Evolutionary conservation across 2,797 vertebrate genomes (phyloP).

Genomic region (Pampus argenteus): DNA sequence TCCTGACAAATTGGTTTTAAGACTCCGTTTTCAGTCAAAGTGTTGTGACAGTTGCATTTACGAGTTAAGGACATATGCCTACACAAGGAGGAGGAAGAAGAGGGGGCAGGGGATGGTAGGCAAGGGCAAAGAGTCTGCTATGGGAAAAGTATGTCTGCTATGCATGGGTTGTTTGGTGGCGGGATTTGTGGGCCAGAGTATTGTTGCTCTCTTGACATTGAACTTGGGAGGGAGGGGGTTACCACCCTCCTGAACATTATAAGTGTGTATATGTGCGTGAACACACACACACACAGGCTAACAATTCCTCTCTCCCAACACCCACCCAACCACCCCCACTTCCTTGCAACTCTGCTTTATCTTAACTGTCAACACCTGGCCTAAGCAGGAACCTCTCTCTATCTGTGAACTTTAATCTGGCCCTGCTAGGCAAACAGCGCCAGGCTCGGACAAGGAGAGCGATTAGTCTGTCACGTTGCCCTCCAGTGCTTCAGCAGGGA

Average conservation of each 20-base stretch:
- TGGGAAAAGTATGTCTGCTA: conserved; percentile 83
- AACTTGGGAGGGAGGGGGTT: conserved; percentile 74
- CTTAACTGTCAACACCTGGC: conserved; percentile 87
- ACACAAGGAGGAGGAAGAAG: conserved; percentile 38
- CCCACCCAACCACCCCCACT: conserved; percentile 70
- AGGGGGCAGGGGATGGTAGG: conserved; percentile 50
- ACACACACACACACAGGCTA: conserved; percentile 69
- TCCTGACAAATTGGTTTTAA: conserved; percentile 12
- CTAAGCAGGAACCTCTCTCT: conserved; percentile 82
- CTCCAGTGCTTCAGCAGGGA: conserved; percentile 61
- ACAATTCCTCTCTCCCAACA: conserved; percentile 63
- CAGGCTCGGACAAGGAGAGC: conserved; percentile 76
- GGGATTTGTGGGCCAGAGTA: conserved; percentile 77
- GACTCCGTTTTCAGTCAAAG: conserved; percentile 27
- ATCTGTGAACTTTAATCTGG: conserved; percentile 86
- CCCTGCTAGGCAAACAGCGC: conserved; percentile 82
- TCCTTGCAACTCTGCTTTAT: conserved; percentile 78
- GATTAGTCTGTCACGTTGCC: conserved; percentile 72
- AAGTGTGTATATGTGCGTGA: conserved; percentile 52
- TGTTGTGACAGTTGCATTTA: conserved; percentile 63
- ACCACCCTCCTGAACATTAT: conserved; percentile 58
- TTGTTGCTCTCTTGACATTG: conserved; percentile 84
- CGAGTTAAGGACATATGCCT: conserved; percentile 66
- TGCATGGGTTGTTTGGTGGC: conserved; percentile 76
- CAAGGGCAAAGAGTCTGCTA: conserved; percentile 63